Base-by-base conservation (phyloP, 1,140 invertebrate genomes). In the Cydia strobilella region DNA sequence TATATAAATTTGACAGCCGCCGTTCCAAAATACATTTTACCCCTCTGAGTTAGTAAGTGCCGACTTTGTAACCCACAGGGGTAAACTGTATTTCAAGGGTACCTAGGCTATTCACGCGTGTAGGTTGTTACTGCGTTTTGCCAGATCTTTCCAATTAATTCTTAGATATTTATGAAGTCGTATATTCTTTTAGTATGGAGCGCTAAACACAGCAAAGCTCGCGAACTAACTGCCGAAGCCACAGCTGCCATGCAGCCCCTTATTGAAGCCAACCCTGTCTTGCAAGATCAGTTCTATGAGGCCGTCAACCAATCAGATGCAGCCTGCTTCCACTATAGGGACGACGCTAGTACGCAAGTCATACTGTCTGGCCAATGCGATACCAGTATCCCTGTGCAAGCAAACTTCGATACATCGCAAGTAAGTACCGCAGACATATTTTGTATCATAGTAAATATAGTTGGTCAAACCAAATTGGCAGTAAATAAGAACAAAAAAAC, bases 301-400 rank as follows among this genome's bases (percentile, higher is more conserved):
- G 4, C 51, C 0, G 88, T 88, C 3, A 62, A 84, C 66, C 89
- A 90, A 72, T 82, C 51, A 10, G 82, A 85, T 48, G 45, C 18
- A 0, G 82, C 84, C 31, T 92, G 90, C 77, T 92, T 91, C 88
- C 80, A 88, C 74, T 90, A 91, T 71, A 90, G 88, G 0, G 79
- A 78, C 1, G 72, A 78, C 6, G 72, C 74, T 6, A 82, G 81
- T 7, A 62, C 77, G 7, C 77, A 79, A 51, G 75, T 91, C 69
- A 84, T 90, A 10, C 54, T 92, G 12, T 86, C 85, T 45, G 89
- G 89, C 65, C 84, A 85, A 39, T 92, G 90, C 71, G 87, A 92
- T 72, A 3, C 23, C 1, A 80, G 82, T 39, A 89, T 90, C 72
- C 80, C 87, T 6, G 86, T 87, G 10, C 75, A 83, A 35, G 66